Conservation (phyloP, 2,113 vertebrate genomes). For the Pseudopipra pipra region DNA sequence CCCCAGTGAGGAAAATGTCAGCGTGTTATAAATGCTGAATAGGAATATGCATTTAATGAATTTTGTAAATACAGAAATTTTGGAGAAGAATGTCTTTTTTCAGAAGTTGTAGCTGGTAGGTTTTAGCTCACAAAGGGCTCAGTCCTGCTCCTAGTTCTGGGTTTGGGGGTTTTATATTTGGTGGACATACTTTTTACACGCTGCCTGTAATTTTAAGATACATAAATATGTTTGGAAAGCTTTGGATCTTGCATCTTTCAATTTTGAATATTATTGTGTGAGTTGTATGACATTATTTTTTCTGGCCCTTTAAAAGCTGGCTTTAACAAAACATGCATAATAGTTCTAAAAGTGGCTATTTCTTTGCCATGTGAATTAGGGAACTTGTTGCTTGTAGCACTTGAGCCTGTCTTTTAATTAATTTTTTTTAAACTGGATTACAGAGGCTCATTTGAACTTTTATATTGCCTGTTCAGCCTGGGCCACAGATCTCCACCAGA, state of each 20-base stretch:
- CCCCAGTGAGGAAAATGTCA: fast-evolving
- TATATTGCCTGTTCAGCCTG: background rate
- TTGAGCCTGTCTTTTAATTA: background rate
- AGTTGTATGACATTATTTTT: background rate
- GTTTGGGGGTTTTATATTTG: background rate
- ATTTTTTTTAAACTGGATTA: background rate
- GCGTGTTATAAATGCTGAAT: background rate
- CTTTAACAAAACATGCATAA: background rate
- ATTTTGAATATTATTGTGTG: background rate
- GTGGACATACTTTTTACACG: background rate
- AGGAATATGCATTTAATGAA: background rate
- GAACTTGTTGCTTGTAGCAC: background rate
- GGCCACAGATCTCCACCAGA: background rate
- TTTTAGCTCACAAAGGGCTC: background rate
- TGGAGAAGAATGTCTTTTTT: background rate
- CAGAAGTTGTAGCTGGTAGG: background rate
- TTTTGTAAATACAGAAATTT: background rate
- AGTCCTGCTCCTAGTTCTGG: background rate
- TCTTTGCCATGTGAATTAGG: background rate
- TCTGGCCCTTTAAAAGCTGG: background rate
- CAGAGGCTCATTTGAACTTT: background rate
- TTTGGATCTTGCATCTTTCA: background rate
- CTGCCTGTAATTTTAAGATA: background rate
- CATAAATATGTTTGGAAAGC: background rate
- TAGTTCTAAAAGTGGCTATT: background rate